Percentiles rank a stretch among this genome's conserved stretches.
These are phyloP conservation scores for Apodemia zela DNA, from an alignment of 2,888 invertebrate genomes.

Conservation along the genomic window DNA sequence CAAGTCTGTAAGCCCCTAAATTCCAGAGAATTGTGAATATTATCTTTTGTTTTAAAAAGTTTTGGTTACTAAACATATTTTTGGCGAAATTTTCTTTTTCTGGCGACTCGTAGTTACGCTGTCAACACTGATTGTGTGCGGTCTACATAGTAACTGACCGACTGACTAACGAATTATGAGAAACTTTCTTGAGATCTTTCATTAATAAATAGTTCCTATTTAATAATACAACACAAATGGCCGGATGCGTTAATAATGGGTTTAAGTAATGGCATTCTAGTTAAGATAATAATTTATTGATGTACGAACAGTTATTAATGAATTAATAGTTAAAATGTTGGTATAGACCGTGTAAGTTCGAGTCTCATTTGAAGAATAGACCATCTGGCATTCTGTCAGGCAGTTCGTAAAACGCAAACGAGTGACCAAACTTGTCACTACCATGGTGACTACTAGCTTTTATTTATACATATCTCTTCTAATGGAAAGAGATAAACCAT, in stretches of 20 bases:
- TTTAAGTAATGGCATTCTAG: not conserved
- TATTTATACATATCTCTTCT: no score
- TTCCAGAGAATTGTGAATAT: no score
- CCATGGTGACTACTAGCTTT: no score
- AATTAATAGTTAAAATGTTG: not conserved
- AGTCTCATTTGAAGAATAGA: not conserved
- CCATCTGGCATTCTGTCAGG: not conserved
- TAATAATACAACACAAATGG: not conserved
- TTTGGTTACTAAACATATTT: no score
- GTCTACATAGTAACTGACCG: not conserved
- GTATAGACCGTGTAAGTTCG: not conserved
- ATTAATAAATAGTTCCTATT: conserved; percentile 1
- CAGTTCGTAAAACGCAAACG: no score
- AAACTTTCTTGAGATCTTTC: conserved; percentile 3
- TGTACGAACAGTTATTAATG: not conserved
- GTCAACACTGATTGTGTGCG: conserved; percentile 5
- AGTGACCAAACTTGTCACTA: no score
- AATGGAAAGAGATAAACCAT: no score
- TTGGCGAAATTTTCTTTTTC: not conserved
- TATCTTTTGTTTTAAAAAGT: no score
- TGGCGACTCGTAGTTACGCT: not conserved
- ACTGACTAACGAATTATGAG: conserved; percentile 2
- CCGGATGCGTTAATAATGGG: not conserved
- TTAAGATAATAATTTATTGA: not conserved
- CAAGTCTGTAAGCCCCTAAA: no score